Percentiles rank a stretch among this genome's conserved stretches.
Evolutionary conservation across 2,113 vertebrate species (phyloP).

Genomic region (Rhagologus leucostigma): DNA sequence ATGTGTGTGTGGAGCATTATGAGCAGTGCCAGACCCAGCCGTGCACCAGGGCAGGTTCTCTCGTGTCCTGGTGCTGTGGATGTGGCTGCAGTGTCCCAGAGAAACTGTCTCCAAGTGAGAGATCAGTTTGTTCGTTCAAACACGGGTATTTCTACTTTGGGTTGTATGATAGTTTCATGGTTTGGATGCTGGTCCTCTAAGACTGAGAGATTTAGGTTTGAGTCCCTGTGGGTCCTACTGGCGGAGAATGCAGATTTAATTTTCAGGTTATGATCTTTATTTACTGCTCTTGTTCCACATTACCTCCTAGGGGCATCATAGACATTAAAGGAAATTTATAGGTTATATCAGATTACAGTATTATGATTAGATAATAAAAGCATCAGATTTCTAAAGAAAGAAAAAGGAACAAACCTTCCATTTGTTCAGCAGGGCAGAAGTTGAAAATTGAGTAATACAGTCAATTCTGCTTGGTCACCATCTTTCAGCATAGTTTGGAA

Average conservation of each 20-base stretch:
- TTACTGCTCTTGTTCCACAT: not conserved
- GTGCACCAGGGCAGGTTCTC: not conserved
- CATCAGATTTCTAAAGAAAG: not conserved
- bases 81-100: not conserved
- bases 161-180: not conserved
- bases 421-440: not conserved
- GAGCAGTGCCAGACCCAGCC: not conserved
- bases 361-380: not conserved
- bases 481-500: not conserved
- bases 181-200: not conserved
- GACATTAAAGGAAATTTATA: not conserved
- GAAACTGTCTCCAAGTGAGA: not conserved
- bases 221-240: not conserved
- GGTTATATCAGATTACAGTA: not conserved
- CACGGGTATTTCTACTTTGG: not conserved
- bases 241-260: not conserved
- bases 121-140: not conserved
- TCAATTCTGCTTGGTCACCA: not conserved
- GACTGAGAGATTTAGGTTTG: not conserved
- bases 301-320: not conserved
- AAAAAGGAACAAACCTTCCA: not conserved
- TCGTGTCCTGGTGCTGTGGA: not conserved
- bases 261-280: conserved; percentile 3
- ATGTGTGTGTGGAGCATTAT: too few species aligned
- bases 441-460: not conserved